phyloP scores from a whole-genome alignment of 2,888 invertebrate species.

The Philaethria dido region DNA sequence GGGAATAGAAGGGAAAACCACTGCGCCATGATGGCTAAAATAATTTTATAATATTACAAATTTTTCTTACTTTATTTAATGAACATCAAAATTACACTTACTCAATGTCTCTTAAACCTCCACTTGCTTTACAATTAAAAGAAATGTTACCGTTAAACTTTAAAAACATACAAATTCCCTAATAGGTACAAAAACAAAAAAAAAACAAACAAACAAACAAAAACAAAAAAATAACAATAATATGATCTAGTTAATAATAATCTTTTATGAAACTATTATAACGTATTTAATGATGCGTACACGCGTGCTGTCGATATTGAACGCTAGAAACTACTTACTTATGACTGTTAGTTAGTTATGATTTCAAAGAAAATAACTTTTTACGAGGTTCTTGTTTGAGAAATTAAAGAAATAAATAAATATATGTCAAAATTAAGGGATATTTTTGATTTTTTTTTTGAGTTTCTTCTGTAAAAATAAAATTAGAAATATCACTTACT shows the following conservation, averaged over 20 bases:
- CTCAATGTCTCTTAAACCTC: neutral
- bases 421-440: too few species aligned
- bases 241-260: neutral
- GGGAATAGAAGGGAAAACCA: too few species aligned
- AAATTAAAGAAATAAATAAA: too few species aligned
- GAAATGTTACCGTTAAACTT: neutral
- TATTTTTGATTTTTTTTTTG: too few species aligned
- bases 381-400: too few species aligned
- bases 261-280: neutral
- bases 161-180: neutral
- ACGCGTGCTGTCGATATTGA: slow-evolving; percentile 28
- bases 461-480: too few species aligned
- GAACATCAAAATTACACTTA: neutral
- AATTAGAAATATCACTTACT: too few species aligned
- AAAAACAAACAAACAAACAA: neutral
- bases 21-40: too few species aligned
- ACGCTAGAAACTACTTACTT: slow-evolving; percentile 41
- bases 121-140: neutral
- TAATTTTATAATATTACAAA: neutral
- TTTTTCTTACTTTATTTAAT: neutral
- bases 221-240: neutral
- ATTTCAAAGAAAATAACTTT: too few species aligned
- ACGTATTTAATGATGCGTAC: slow-evolving; percentile 10
- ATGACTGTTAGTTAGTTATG: slow-evolving; percentile 39
- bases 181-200: neutral